Evolutionary conservation across 2,888 invertebrate species (phyloP), one percentile per base, ranked within the genome.

Genomic region (Sphinx pinastri): DNA sequence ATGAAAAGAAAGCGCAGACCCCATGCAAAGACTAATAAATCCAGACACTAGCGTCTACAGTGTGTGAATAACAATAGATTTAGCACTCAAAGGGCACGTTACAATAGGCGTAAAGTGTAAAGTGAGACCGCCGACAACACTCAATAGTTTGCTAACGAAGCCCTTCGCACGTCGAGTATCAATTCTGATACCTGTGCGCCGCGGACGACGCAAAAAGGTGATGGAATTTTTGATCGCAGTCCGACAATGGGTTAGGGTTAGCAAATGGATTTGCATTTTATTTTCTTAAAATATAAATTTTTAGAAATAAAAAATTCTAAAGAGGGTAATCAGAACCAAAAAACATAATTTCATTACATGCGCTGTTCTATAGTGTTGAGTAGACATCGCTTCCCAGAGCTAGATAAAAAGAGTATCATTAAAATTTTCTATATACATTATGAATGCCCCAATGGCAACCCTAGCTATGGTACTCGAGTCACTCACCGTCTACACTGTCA

Each of bases 121-220:
- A 31, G 55, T 38, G 38, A 38, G 71, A 75, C 68, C 57, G 63
- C 60, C 55, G 68, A 72, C 73, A 70, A 72, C 75, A 73, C 69
- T 84, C 78, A 83, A 84, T 82, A 73, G 78, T 70, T 71, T 72
- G 71, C 79, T 85, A 85, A 85, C 85, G 86, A 85, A 84, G 73
- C 63, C 67, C 78, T 77, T 77, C 73, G 75, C 74, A 74, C 72
- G 72, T 77, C 52, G 69, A 71, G 70, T 69, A 69, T 69, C 69
- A 63, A 16, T 60, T 60, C 69, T 63, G 60, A 60, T 60, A 45
- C 52, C 67, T 38, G n/a, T 49, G 19, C 38, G 47, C 7, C 19
- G 63, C 13, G 19, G 19, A 16, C 49, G 47, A 25, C 49, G 47
- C 63, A 19, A 63, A 63, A 63, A 63, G 63, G 1, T 25, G 12